phyloP scores from a whole-genome alignment of 92 coral and sea anemone species.

The Zoanthus sociatus region DNA sequence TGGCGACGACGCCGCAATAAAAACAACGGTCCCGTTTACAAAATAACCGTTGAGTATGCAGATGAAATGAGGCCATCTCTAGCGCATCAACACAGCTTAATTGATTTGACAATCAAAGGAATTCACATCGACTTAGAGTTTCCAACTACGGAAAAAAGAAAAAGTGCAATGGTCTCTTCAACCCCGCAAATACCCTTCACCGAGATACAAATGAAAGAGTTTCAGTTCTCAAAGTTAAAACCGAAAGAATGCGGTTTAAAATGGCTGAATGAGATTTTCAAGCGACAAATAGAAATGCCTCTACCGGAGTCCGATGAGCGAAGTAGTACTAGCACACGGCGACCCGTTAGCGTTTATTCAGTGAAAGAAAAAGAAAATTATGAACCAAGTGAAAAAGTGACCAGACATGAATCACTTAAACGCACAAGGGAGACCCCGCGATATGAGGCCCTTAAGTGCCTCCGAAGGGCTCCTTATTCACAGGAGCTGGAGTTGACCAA shows the following conservation, averaged over 20 bases:
- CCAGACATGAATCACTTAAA: slow-evolving; percentile 68
- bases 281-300: slow-evolving; percentile 70
- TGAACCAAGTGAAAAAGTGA: slow-evolving; percentile 72
- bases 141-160: slow-evolving; percentile 49
- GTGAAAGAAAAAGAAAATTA: slow-evolving; percentile 75
- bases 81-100: slow-evolving; percentile 72
- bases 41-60: slow-evolving; percentile 75
- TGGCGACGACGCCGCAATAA: slow-evolving; percentile 68
- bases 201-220: slow-evolving; percentile 78
- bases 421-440: slow-evolving; percentile 39
- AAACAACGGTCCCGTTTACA: slow-evolving; percentile 64
- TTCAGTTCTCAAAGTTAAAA: slow-evolving; percentile 58
- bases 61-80: slow-evolving; percentile 68
- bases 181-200: slow-evolving; percentile 1
- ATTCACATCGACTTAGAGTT: slow-evolving; percentile 85
- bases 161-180: neutral
- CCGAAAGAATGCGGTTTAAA: slow-evolving; percentile 79
- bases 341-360: slow-evolving; percentile 66
- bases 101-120: slow-evolving; percentile 81
- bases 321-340: slow-evolving; percentile 36
- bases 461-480: slow-evolving; percentile 2
- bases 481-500: slow-evolving; percentile 25
- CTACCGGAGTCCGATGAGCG: slow-evolving; percentile 54
- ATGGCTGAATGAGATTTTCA: slow-evolving; percentile 79
- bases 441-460: slow-evolving; percentile 12